Percentiles rank a stretch among this genome's conserved stretches.
Evolutionary conservation across 2,797 vertebrate species (phyloP).

Genomic region (Takifugu ocellatus): DNA sequence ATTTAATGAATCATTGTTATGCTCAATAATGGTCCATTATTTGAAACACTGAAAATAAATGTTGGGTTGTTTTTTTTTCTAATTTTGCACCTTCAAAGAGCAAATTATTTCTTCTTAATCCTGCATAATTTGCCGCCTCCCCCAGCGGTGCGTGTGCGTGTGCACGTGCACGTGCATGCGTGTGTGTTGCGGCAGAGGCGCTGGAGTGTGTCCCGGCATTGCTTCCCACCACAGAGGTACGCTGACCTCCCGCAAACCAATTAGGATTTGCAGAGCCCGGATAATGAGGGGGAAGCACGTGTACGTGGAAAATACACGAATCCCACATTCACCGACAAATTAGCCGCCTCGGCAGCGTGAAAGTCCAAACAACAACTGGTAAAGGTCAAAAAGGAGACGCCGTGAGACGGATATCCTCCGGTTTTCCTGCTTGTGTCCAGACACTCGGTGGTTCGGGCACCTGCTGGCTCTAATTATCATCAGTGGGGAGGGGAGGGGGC

Average conservation of each 20-base stretch:
- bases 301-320: constrained; percentile 35
- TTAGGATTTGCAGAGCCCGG: constrained; percentile 45
- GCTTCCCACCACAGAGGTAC: constrained; percentile 52
- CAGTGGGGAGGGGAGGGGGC: constrained; percentile 13
- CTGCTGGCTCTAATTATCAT: constrained; percentile 55
- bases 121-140: neutral
- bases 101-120: neutral
- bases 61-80: no score
- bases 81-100: neutral
- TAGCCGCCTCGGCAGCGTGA: constrained; percentile 25
- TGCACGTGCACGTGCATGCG: constrained; percentile 23
- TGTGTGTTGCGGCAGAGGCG: constrained; percentile 19
- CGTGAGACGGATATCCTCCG: constrained; percentile 26
- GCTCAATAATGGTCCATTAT: no score
- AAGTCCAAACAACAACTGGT: constrained; percentile 30
- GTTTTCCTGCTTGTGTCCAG: constrained; percentile 2
- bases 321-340: constrained; percentile 39
- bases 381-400: constrained; percentile 39
- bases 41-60: no score
- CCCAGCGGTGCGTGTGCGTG: neutral
- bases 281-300: constrained; percentile 44
- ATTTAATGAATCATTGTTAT: no score
- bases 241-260: constrained; percentile 56
- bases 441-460: constrained; percentile 28
- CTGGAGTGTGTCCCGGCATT: constrained; percentile 41